These are phyloP conservation scores for Malacosoma neustria DNA, from an alignment of 2,888 invertebrate species.

Conservation along the genomic window DNA sequence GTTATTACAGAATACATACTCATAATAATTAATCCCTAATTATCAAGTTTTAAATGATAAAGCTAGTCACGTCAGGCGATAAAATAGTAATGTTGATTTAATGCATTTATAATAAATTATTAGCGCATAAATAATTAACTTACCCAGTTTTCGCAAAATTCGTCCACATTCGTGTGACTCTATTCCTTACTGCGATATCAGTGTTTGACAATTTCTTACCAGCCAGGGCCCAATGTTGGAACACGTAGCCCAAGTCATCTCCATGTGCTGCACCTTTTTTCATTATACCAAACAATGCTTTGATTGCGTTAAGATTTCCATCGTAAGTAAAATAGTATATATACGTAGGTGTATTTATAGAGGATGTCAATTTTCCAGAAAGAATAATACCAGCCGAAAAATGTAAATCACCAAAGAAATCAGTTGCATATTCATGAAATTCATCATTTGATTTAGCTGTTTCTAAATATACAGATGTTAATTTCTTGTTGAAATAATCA, in stretches of 20 bases:
- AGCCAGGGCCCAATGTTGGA: conserved; percentile 4
- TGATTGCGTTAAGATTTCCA: conserved; percentile 26
- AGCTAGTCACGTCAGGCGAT: too few relatives aligned
- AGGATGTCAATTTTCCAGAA: conserved; percentile 20
- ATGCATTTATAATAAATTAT: too few relatives aligned
- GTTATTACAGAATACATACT: too few relatives aligned
- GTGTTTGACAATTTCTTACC: conserved; percentile 7
- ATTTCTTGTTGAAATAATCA: conserved; percentile 14
- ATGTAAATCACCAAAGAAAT: conserved; percentile 38
- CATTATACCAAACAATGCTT: conserved; percentile 18
- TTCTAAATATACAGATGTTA: conserved; percentile 6
- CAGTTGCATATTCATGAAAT: conserved; percentile 21
- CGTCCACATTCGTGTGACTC: conserved; percentile 38
- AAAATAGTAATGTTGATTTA: too few relatives aligned
- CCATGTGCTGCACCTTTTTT: conserved; percentile 32
- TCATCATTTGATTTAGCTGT: conserved; percentile 13
- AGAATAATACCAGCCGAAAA: conserved; percentile 30
- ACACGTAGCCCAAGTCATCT: conserved; percentile 27
- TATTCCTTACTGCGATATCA: conserved; percentile 19
- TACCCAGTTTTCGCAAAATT: conserved; percentile 44
- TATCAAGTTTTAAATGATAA: too few relatives aligned
- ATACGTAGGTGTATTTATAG: conserved; percentile 23
- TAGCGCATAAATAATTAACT: too few relatives aligned
- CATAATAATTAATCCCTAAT: too few relatives aligned
- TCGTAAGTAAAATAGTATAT: conserved; percentile 35